phyloP scores from a whole-genome alignment of 2,797 vertebrate species.

The Ara ararauna region DNA sequence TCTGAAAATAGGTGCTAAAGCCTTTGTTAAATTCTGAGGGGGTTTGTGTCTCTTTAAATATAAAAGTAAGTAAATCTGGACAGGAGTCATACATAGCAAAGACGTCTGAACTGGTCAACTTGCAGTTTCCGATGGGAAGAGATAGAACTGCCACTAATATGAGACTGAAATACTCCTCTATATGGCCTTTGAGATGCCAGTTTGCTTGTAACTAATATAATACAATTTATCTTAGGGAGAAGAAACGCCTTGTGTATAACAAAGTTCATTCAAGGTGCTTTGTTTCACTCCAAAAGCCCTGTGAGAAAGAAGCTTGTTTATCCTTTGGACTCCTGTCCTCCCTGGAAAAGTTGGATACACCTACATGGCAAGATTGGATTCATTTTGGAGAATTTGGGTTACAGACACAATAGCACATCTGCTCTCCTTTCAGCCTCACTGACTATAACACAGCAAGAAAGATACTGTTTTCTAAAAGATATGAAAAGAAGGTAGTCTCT shows the following conservation, averaged over 20 bases:
- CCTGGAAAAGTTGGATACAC: neutral
- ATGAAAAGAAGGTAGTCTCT: neutral
- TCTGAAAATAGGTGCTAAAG: neutral
- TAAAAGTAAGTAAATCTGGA: neutral
- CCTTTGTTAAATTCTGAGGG: neutral
- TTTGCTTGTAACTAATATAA: neutral
- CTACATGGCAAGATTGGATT: neutral
- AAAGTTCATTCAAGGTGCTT: neutral
- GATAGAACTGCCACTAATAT: neutral
- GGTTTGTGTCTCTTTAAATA: neutral
- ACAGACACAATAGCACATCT: neutral
- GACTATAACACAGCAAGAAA: neutral
- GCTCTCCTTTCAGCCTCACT: neutral
- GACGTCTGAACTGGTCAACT: neutral
- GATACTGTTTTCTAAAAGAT: neutral
- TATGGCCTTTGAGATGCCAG: neutral
- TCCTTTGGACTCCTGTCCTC: neutral
- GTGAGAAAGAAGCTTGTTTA: neutral
- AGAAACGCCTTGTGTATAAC: neutral
- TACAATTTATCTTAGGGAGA: neutral
- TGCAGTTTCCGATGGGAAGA: neutral
- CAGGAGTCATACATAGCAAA: neutral
- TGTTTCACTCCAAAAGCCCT: neutral
- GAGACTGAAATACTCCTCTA: neutral
- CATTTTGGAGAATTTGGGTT: neutral